These are phyloP conservation scores for Corapipo altera DNA, from an alignment of 2,113 vertebrate species.

Conservation along the genomic window DNA sequence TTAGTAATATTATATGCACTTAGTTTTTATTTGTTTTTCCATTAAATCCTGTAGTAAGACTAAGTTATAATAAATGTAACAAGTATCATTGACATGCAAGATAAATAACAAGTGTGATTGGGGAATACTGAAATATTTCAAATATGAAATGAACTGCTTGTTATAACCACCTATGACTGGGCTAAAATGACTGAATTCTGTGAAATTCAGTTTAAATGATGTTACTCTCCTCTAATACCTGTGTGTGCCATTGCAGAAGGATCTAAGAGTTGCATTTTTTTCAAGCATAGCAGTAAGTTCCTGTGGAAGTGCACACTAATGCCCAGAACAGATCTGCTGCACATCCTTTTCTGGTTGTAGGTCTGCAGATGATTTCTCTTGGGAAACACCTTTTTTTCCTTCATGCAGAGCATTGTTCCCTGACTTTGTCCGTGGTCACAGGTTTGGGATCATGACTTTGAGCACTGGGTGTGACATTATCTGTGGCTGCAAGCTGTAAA, in stretches of 20 bases:
- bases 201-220: neutral
- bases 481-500: neutral
- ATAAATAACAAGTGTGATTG: neutral
- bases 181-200: neutral
- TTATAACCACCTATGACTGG: neutral
- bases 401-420: fast-evolving
- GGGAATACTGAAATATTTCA: neutral
- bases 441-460: neutral
- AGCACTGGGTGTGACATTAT: neutral
- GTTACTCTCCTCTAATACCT: neutral
- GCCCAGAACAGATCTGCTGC: neutral
- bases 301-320: too few relatives aligned
- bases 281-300: fast-evolving
- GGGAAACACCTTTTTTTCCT: neutral
- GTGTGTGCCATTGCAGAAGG: neutral
- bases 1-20: constrained; percentile 6
- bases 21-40: constrained; percentile 31
- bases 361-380: neutral
- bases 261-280: neutral
- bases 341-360: neutral
- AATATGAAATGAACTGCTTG: neutral
- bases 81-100: neutral
- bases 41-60: neutral
- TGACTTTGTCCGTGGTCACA: neutral
- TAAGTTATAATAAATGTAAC: neutral